A percentile compares a stretch with the other conserved stretches of the same genome.
Conservation (phyloP, 1,140 invertebrate species). For the Lordiphosa stackelbergi region DNA sequence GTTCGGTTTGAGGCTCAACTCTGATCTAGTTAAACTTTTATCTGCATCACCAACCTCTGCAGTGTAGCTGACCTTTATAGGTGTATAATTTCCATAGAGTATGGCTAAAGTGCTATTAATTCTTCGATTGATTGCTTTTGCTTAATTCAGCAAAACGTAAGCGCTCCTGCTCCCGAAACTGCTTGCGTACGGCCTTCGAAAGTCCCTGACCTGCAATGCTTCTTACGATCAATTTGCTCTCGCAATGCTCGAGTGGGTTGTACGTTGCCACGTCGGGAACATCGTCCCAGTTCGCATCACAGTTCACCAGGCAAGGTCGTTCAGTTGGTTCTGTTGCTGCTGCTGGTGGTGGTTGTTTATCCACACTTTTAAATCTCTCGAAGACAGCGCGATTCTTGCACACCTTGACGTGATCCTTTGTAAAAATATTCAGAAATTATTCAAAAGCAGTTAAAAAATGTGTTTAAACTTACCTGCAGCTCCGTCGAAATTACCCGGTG, state of each 20-base stretch:
- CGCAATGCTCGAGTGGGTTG: constrained; percentile 11
- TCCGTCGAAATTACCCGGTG: constrained; percentile 7
- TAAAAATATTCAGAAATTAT: neutral
- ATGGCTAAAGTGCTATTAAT: too few relatives aligned
- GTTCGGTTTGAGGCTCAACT: too few relatives aligned
- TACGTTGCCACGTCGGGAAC: constrained; percentile 18
- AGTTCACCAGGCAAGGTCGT: neutral
- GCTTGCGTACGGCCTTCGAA: neutral
- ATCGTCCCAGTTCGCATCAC: constrained; percentile 22
- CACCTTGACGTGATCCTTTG: constrained; percentile 11
- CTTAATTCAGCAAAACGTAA: constrained; percentile 12
- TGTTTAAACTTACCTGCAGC: constrained; percentile 8
- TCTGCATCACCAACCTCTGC: too few relatives aligned
- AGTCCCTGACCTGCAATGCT: constrained; percentile 6
- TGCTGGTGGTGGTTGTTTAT: too few relatives aligned
- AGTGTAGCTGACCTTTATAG: too few relatives aligned
- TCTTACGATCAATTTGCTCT: constrained; percentile 14
- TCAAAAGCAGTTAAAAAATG: neutral
- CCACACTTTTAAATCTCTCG: neutral
- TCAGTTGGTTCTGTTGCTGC: neutral
- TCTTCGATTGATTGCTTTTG: neutral
- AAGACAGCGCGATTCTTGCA: neutral
- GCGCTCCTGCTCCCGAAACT: constrained; percentile 7
- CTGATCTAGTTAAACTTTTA: too few relatives aligned
- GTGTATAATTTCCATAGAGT: too few relatives aligned